These are phyloP conservation scores for Melanotaenia pygmaea DNA, from an alignment of 2,797 vertebrate genomes.

Conservation along the genomic window DNA sequence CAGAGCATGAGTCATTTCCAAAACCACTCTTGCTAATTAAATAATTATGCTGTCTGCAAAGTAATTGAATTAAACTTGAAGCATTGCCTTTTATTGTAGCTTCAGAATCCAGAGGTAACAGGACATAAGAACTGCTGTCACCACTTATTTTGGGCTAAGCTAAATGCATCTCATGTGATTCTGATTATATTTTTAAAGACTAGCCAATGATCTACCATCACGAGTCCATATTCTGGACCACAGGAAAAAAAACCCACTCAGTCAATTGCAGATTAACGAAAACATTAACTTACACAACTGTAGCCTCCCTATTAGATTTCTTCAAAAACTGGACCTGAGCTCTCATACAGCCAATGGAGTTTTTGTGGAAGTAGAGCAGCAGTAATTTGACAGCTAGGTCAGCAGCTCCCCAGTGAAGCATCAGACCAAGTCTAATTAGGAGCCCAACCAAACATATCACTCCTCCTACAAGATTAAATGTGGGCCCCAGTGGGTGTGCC, in stretches of 20 bases:
- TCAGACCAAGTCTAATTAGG: conserved; percentile 76
- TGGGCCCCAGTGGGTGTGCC: conserved; percentile 49
- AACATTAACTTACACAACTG: conserved; percentile 40
- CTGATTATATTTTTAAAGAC: conserved; percentile 22
- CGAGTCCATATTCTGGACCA: conserved; percentile 39
- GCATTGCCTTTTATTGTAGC: conserved; percentile 27
- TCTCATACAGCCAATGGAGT: conserved; percentile 48
- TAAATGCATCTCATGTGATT: conserved; percentile 46
- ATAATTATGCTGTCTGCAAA: conserved; percentile 54
- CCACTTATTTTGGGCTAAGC: conserved; percentile 39
- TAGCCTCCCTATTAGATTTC: conserved; percentile 49
- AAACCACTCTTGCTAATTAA: conserved; percentile 64
- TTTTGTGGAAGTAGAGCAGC: conserved; percentile 76
- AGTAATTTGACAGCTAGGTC: conserved; percentile 79
- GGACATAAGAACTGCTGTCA: conserved; percentile 25
- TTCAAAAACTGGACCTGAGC: conserved; percentile 63
- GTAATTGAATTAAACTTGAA: conserved; percentile 51
- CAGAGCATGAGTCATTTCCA: conserved; percentile 71
- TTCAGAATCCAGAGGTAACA: conserved; percentile 35
- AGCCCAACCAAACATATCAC: conserved; percentile 64
- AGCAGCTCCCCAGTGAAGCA: conserved; percentile 77
- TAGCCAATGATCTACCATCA: conserved; percentile 5
- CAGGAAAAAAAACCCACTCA: conserved; percentile 30
- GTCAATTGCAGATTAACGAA: conserved; percentile 57
- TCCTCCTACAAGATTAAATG: conserved; percentile 57